Base-by-base conservation (phyloP, 92 coral and sea anemone species). In the Heliopora coerulea region DNA sequence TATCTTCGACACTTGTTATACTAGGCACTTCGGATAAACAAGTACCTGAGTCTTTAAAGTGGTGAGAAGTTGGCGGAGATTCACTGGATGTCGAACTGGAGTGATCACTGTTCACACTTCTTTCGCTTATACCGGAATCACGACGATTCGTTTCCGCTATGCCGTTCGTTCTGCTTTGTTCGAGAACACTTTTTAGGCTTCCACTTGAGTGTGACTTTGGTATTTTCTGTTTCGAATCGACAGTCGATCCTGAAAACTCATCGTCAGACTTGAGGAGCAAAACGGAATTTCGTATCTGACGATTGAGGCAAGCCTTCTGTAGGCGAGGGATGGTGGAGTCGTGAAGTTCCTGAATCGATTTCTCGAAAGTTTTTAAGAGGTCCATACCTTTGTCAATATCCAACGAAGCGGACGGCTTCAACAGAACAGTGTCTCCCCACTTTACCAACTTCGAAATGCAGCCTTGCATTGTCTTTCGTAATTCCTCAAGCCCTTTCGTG, bases 41-140 rank as follows among this genome's bases (percentile, higher is more conserved):
- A 13, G 63, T 54, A 52, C 77, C 77, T 0, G 77, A 70, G 32
- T 70, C 77, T 54, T 28, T 50, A 49, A 70, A 70, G 17, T 70
- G 61, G 19, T 46, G 52, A 44, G 77, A 50, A 80, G 0, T 88
- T 19, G 86, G 87, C 5, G 88, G 87, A 1, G 93, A 84, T 27
- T 88, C 93, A 18, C 87, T 80, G 41, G 85, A 59, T 13, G 76
- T 73, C 15, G 74, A 65, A 23, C 44, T 65, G 9, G 74, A 65
- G 15, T 50, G 42, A 42, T 91, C 97, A 68, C 86, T 74, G 18
- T 74, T 57, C 41, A 88, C 81, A 77, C 96, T 88, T 7, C 91
- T 91, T 26, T 95, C 99, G 73, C 99, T 95, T 11, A 95, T 95
- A 29, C 99, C 99, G 56, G 96, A 90, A 68, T 95, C 99, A 26